Conservation (phyloP, 1,140 invertebrate species). For the Scaptomyza hsui region DNA sequence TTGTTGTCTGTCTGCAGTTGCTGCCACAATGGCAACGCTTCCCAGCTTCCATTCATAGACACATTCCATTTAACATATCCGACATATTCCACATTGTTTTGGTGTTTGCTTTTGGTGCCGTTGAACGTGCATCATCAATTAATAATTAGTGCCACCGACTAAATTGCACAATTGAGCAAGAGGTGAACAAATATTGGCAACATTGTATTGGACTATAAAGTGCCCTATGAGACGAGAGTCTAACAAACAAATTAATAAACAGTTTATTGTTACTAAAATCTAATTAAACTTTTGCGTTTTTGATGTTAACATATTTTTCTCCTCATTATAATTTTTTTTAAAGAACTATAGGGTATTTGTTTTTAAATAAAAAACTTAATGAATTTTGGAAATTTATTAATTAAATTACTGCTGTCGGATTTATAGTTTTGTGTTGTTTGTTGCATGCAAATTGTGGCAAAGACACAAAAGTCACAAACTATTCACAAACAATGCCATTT, state of each 20-base stretch:
- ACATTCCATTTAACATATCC: neutral
- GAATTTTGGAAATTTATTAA: neutral
- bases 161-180: constrained; percentile 3
- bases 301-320: too few species aligned
- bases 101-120: constrained; percentile 3
- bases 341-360: neutral
- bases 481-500: constrained; percentile 14
- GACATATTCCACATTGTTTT: constrained; percentile 40
- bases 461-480: constrained; percentile 3
- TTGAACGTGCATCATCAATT: constrained; percentile 45
- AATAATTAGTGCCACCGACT: constrained; percentile 47
- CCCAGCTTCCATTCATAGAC: neutral
- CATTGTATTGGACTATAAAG: neutral
- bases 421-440: neutral
- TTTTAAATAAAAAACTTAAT: neutral
- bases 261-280: too few species aligned
- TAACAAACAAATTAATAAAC: too few species aligned
- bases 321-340: too few species aligned
- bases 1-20: too few species aligned
- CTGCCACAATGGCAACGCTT: neutral
- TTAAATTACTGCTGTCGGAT: neutral
- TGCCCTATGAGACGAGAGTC: neutral
- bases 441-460: constrained; percentile 43
- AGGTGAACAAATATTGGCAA: neutral
- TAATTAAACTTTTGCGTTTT: too few species aligned